Base-by-base conservation (phyloP, 2,888 invertebrate species). In the Sabellastarte sp. region DNA sequence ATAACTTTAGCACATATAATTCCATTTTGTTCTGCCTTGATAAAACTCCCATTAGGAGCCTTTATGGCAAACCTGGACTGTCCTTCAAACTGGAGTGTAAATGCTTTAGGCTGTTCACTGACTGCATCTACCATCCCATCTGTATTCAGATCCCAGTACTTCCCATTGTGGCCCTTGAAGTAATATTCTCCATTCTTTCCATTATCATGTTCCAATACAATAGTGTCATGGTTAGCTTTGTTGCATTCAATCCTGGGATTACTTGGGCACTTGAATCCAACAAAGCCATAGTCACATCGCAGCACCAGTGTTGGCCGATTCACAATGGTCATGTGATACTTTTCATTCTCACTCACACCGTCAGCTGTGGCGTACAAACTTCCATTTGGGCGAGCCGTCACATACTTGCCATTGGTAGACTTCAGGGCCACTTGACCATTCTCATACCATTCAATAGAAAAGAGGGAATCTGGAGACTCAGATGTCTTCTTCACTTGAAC, bases 201-300 rank as follows among this genome's bases (percentile, higher is more conserved):
- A 52, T 63, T 24, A 52, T 20, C 20, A 52, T 61, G 67, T 33
- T 70, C 67, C 5, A 71, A 60, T 28, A 33, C 57, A 30, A 70
- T 68, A 32, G 58, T 33, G 30, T 69, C 67, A 41, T 69, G 65
- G 32, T 20, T 59, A 30, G 65, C 31, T 57, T 67, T 67, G 66
- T 71, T 69, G 63, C 72, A 72, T 52, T 71, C 69, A 5, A 69
- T 61, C 0, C 69, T 50, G 0, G 67, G 32, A 52, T 59, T 71
- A 55, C 53, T 61, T 3, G 57, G 51, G 10, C 63, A 31, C 50
- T 66, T 68, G 62, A 69, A 63, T 0, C 96, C 96, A 64, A 97
- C 95, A 85, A 95, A 96, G 52, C 97, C 97, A 85, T 94, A 94
- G 81, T 96, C 95, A 81, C 93, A 92, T 85, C 95, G 93, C 78